Base-by-base conservation (phyloP, 2,888 invertebrate species). In the Ferdinandea cuprea region DNA sequence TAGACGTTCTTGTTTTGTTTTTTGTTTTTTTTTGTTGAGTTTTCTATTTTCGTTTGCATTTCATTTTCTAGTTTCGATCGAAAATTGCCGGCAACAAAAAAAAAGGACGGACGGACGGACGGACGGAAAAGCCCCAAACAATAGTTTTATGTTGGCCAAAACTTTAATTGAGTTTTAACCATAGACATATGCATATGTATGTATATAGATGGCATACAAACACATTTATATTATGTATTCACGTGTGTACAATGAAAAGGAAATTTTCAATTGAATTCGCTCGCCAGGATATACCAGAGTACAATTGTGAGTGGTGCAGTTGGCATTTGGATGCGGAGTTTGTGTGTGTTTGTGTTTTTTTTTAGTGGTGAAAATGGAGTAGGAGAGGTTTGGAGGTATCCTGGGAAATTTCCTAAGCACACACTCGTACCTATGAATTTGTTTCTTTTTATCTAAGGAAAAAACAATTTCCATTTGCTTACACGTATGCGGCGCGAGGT, bases 111-210 rank as follows among this genome's bases (percentile, higher is more conserved):
- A n/a, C n/a, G n/a, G n/a, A n/a, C n/a, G n/a, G n/a, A n/a, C 21
- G 71, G 44, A 59, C 21, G 71, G 44, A 59, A 77, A 77, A 66
- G 59, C 83, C 77, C 71, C 72, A 77, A 83, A 83, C 83, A 83
- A 83, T 73, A 83, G 83, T 83, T 83, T 83, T 83, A 72, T 78
- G 77, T 83, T 83, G 83, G 83, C 72, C 83, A 83, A 83, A 83
- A 83, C 78, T 78, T 83, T 83, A 83, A 83, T 83, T 83, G 83
- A 78, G 83, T 83, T 83, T 83, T 68, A 72, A 63, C 72, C 77
- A 80, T 48, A 68, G n/a, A n/a, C n/a, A n/a, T n/a, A n/a, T n/a
- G n/a, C n/a, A n/a, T n/a, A n/a, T n/a, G n/a, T n/a, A n/a, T n/a
- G n/a, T n/a, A n/a, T n/a, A n/a, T n/a, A n/a, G n/a, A n/a, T n/a